These are phyloP conservation scores for Drosophila antonietae DNA, from an alignment of 2,888 invertebrate genomes.

Conservation along the genomic window DNA sequence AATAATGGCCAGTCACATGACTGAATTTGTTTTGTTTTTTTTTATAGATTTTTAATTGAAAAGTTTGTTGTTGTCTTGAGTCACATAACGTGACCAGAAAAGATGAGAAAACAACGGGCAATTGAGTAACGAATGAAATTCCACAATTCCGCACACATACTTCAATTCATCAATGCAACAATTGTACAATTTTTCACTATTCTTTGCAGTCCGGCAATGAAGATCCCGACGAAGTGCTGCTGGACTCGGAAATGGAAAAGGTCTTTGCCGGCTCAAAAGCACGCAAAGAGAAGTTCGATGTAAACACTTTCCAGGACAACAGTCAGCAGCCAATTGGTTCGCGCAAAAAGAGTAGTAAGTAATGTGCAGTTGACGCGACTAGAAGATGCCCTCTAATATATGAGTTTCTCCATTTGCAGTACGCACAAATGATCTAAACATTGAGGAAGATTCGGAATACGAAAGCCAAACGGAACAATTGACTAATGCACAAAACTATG, in stretches of 20 bases:
- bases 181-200: not conserved
- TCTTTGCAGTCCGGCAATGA: conserved; percentile 85
- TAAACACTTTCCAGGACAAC: conserved; percentile 86
- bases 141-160: not conserved
- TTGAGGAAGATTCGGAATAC: conserved; percentile 83
- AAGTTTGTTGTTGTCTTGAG: conserved; percentile 67
- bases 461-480: conserved; percentile 81
- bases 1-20: conserved; percentile 63
- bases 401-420: conserved; percentile 52
- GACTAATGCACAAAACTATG: conserved; percentile 82
- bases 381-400: not conserved
- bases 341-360: conserved; percentile 75
- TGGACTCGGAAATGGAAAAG: conserved; percentile 95
- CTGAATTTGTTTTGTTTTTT: conserved; percentile 45
- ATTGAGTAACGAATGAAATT: conserved; percentile 41
- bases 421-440: conserved; percentile 83
- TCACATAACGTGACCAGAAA: conserved; percentile 65
- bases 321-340: conserved; percentile 79
- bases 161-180: not conserved
- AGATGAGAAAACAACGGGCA: conserved; percentile 20
- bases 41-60: conserved; percentile 75
- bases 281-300: conserved; percentile 86
- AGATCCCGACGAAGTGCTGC: conserved; percentile 88
- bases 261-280: conserved; percentile 90
- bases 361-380: not conserved